These are phyloP conservation scores for Papilio glaucus DNA, from an alignment of 1,140 invertebrate species.

Conservation along the genomic window DNA sequence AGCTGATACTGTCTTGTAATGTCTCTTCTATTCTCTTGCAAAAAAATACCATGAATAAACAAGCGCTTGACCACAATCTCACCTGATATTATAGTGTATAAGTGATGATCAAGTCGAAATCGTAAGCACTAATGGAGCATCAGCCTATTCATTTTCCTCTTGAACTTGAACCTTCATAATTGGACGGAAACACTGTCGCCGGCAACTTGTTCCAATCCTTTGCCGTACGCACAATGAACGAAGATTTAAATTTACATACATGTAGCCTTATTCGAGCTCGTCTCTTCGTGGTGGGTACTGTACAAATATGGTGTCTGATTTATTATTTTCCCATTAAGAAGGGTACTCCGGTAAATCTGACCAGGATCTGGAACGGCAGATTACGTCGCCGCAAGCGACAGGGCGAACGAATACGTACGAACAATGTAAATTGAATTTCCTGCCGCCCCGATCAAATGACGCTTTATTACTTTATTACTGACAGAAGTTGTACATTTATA, in stretches of 20 bases:
- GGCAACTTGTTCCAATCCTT: not conserved
- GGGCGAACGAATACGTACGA: not conserved
- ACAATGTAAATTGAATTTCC: conserved; percentile 24
- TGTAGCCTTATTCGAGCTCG: not conserved
- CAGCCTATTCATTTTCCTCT: too few relatives aligned
- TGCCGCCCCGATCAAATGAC: not conserved
- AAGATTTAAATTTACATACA: conserved; percentile 12
- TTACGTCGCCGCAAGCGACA: not conserved
- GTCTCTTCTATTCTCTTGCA: too few relatives aligned
- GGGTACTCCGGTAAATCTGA: conserved; percentile 10
- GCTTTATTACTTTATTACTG: not conserved
- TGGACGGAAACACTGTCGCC: not conserved
- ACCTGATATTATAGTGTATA: too few relatives aligned
- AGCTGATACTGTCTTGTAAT: too few relatives aligned
- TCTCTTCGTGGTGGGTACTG: conserved; percentile 14
- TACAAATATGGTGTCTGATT: conserved; percentile 15
- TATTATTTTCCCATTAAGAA: conserved; percentile 11
- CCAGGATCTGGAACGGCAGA: not conserved
- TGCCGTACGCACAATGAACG: not conserved
- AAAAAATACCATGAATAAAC: too few relatives aligned
- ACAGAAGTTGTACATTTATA: not conserved
- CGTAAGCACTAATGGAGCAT: too few relatives aligned
- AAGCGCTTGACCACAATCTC: too few relatives aligned
- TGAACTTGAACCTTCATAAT: not conserved
- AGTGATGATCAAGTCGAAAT: too few relatives aligned